Evolutionary conservation across 2,888 invertebrate species (phyloP).

Genomic region (Trissolcus brochymenae): DNA sequence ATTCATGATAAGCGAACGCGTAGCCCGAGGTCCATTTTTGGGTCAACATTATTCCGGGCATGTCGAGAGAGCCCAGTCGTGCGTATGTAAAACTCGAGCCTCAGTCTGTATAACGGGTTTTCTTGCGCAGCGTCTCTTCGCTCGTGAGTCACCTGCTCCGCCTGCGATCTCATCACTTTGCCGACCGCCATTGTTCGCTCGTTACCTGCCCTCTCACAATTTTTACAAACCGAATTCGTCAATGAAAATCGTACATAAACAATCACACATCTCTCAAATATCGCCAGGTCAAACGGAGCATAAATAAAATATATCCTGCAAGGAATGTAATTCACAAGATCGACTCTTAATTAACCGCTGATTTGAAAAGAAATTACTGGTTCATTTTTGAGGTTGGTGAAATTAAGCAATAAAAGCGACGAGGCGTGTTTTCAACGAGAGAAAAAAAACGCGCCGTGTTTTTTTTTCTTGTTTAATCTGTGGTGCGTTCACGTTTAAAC

Average conservation of each 20-base stretch:
- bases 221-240: constrained; percentile 38
- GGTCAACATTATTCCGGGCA: constrained; percentile 31
- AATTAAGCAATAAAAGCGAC: constrained; percentile 16
- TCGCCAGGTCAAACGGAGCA: constrained; percentile 40
- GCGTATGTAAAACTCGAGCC: constrained; percentile 21
- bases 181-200: constrained; percentile 43
- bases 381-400: not conserved
- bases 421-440: constrained; percentile 16
- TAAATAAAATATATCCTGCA: no score
- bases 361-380: not conserved
- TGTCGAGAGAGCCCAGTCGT: constrained; percentile 15
- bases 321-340: constrained; percentile 10
- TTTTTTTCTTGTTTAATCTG: constrained; percentile 3
- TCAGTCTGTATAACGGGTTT: constrained; percentile 46
- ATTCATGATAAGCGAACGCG: constrained; percentile 23
- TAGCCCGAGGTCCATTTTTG: not conserved
- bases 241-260: constrained; percentile 20
- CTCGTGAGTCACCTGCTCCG: constrained; percentile 53
- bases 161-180: constrained; percentile 44
- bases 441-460: constrained; percentile 14
- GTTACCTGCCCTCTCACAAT: constrained; percentile 24
- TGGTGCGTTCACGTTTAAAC: constrained; percentile 34
- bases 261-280: constrained; percentile 35
- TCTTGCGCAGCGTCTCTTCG: constrained; percentile 14
- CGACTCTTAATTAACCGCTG: not conserved